Base-by-base conservation (phyloP, 2,888 invertebrate species). In the Ochropacha duplaris region DNA sequence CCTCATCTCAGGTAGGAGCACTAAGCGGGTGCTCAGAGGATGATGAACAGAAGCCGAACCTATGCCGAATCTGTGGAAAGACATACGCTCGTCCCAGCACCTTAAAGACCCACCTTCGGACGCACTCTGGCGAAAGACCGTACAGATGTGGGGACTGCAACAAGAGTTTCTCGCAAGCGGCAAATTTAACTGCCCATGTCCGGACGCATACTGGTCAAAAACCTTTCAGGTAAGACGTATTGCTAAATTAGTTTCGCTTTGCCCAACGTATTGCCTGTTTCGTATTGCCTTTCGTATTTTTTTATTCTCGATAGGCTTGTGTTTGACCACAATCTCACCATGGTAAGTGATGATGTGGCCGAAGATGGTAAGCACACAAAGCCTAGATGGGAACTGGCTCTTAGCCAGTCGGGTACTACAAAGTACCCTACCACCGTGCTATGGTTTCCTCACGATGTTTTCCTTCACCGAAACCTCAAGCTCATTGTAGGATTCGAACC, bases 111-210 rank as follows among this genome's bases (percentile, higher is more conserved):
- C 99, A 99, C 87, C 94, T 99, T 58, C 94, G 99, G 56, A 99
- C 99, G 0, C 99, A 99, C 86, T 97, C 98, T 3, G 99, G 99
- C 0, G 99, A 99, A 86, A 95, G 98, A 72, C 98, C 98, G 0
- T 92, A 98, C 87, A 94, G 96, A 58, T 98, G 98, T 84, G 96
- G 96, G 54, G 98, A 98, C 78, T 99, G 99, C 91, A 97, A 97
- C 85, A 99, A 99, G 88, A 98, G 98, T 69, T 99, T 99, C 91
- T 98, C 98, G 54, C 99, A 99, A 90, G 99, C 99, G 50, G 99
- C 99, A 65, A 99, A 99, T 91, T 92, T 99, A 69, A 99, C 99
- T 9, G 99, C 99, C 12, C 99, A 99, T 87, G 97, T 98, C 19
- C 94, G 98, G 70, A 98, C 98, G 4, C 99, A 99, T 88, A 97